Base-by-base conservation (phyloP, 2,888 invertebrate genomes). In the Ectemnius cavifrons region DNA sequence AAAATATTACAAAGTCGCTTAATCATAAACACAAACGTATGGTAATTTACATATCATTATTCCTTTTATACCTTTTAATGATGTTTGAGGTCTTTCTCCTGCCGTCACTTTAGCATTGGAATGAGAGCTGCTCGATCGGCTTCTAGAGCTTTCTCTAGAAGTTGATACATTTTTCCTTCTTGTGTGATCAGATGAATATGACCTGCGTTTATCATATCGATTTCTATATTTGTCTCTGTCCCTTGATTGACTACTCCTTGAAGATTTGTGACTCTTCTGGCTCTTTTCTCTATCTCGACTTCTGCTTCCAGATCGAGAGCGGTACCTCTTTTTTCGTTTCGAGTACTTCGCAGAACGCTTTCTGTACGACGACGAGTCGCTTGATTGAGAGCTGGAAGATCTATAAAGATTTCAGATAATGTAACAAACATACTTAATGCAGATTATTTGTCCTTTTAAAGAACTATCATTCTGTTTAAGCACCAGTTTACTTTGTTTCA, bases 101-200 rank as follows among this genome's bases (percentile, higher is more conserved):
- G 64, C 71, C 2, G 71, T 72, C 57, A 83, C 73, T 69, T 89
- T 88, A 14, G 84, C 74, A 75, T 86, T 86, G 6, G 89, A 89
- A 18, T 83, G 83, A 0, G 88, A 88, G 74, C 89, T 90, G 70
- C 89, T 89, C 1, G 89, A 89, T 75, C 89, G 83, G 67, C 89
- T 89, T 3, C 87, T 86, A 2, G 90, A 90, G 60, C 89, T 90
- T 58, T 91, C 91, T 71, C 88, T 86, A 0, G 91, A 89, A 52
- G 73, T 72, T 4, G 91, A 91, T 77, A 88, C 85, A 62, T 52
- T 77, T 67, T 84, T 87, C 67, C 81, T 84, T 23, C 82, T 83
- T 46, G 83, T 85, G 13, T 71, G 82, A 63, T 88, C 89, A 1
- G 86, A 82, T 4, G 90, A 90, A 27, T 79, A 77, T 6, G 90